A percentile compares a stretch with the other conserved stretches of the same genome.
Conservation (phyloP, 2,888 invertebrate species). For the Drosophila antonietae region DNA sequence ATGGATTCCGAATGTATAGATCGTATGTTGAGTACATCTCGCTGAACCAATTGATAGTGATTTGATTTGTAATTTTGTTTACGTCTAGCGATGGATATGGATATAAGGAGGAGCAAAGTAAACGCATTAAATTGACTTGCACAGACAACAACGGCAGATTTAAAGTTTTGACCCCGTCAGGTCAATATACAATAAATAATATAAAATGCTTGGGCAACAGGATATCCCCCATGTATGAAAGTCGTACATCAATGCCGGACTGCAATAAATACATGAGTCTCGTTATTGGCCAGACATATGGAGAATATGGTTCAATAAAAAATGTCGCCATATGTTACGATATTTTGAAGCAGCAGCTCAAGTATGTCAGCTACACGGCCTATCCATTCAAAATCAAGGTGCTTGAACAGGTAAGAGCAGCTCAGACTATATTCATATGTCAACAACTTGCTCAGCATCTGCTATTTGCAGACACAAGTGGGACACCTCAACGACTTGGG, state of each 20-base stretch:
- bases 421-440: background rate
- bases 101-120: rapidly evolving
- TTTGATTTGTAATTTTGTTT: background rate
- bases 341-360: slow-evolving; percentile 1
- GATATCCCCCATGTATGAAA: slow-evolving; percentile 14
- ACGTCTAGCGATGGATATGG: background rate
- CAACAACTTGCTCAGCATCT: background rate
- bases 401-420: slow-evolving; percentile 25
- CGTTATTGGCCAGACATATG: slow-evolving; percentile 30
- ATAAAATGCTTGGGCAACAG: background rate
- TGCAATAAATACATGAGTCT: slow-evolving; percentile 43
- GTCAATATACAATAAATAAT: rapidly evolving
- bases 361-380: no score
- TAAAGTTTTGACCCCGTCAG: rapidly evolving
- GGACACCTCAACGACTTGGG: slow-evolving; percentile 45
- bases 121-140: background rate
- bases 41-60: background rate
- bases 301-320: slow-evolving; percentile 24
- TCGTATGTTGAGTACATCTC: background rate
- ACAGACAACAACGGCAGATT: no score
- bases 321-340: slow-evolving; percentile 47
- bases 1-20: background rate
- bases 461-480: slow-evolving; percentile 31
- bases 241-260: slow-evolving; percentile 15
- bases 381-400: slow-evolving; percentile 11